These are phyloP conservation scores for Gobius niger DNA, from an alignment of 2,113 vertebrate species.

Conservation along the genomic window DNA sequence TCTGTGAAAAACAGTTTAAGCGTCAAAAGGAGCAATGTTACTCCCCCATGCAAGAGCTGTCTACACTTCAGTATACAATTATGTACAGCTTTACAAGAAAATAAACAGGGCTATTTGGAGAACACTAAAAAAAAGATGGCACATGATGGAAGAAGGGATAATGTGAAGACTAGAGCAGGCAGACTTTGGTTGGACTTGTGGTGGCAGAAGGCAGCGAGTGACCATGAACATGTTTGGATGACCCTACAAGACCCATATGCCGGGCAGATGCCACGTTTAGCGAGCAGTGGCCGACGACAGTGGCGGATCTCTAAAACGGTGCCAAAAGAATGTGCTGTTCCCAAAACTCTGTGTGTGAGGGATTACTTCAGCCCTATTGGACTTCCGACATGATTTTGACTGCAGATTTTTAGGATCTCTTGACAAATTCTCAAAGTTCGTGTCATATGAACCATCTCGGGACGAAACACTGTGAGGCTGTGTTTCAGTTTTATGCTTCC, in stretches of 20 bases:
- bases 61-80: not conserved
- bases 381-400: slow-evolving; percentile 7
- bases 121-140: not conserved
- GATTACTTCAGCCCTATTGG: slow-evolving; percentile 7
- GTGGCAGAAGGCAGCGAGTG: slow-evolving; percentile 48
- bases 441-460: no score
- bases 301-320: slow-evolving; percentile 28
- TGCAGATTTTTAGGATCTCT: not conserved
- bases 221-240: slow-evolving; percentile 52
- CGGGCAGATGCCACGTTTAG: slow-evolving; percentile 62
- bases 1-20: slow-evolving; percentile 17
- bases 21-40: slow-evolving; percentile 21
- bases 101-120: not conserved
- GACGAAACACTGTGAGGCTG: no score
- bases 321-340: slow-evolving; percentile 10
- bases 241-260: slow-evolving; percentile 70
- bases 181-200: slow-evolving; percentile 18
- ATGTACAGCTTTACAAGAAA: not conserved
- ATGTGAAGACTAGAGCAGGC: not conserved
- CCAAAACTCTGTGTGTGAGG: slow-evolving; percentile 3
- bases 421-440: no score
- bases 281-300: slow-evolving; percentile 43
- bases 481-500: no score
- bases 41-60: not conserved
- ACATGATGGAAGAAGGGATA: not conserved